phyloP scores from a whole-genome alignment of 2,113 vertebrate species.

The Chaenocephalus aceratus region DNA sequence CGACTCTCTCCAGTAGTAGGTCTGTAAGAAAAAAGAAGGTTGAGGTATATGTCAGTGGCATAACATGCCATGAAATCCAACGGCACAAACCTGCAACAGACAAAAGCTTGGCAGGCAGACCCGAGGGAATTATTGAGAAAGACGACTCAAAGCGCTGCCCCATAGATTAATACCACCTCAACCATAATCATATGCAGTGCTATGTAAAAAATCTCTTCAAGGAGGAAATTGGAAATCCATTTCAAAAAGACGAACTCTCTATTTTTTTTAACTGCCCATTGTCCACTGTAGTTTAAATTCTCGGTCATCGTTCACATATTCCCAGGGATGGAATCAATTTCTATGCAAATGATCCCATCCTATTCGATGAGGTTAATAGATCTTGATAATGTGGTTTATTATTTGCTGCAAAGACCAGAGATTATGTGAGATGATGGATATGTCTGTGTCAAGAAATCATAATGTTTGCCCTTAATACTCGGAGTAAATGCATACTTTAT shows the following conservation, averaged over 20 bases:
- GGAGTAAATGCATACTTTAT: conserved; percentile 74
- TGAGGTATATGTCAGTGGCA: conserved; percentile 39
- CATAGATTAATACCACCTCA: conserved; percentile 60
- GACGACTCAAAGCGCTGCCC: conserved; percentile 26
- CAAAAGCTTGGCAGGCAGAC: conserved; percentile 59
- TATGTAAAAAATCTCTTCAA: conserved; percentile 66
- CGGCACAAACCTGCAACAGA: conserved; percentile 36
- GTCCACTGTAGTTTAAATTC: conserved; percentile 77
- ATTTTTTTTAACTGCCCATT: conserved; percentile 72
- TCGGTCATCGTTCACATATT: conserved; percentile 70
- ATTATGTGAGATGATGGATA: conserved; percentile 78
- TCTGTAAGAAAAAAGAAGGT: conserved; percentile 37
- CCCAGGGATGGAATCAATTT: conserved; percentile 82
- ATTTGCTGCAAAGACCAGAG: conserved; percentile 72
- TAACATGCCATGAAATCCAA: conserved; percentile 34
- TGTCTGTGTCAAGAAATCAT: conserved; percentile 72
- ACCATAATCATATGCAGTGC: conserved; percentile 62
- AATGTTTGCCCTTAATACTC: conserved; percentile 73
- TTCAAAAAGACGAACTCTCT: conserved; percentile 67
- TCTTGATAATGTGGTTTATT: conserved; percentile 78
- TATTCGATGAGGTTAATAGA: conserved; percentile 77
- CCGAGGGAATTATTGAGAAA: conserved; percentile 32
- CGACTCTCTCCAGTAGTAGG: conserved; percentile 44
- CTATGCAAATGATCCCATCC: conserved; percentile 84
- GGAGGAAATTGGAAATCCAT: conserved; percentile 76